Base-by-base conservation (phyloP, 2,113 vertebrate genomes). In the Tachycineta bicolor region DNA sequence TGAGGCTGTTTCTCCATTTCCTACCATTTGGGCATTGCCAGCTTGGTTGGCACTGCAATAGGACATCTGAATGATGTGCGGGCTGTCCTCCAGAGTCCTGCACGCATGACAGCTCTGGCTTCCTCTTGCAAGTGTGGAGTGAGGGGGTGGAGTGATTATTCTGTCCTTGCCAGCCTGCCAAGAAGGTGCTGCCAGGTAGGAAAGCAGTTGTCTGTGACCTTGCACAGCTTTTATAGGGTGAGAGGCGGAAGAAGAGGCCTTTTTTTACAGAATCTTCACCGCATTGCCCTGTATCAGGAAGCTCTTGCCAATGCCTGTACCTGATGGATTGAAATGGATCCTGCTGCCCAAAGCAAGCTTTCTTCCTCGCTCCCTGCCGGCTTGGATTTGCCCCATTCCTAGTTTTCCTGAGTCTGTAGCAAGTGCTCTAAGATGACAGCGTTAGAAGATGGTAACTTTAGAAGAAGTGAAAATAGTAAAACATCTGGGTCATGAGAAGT, bases 241-340 rank as follows among this genome's bases (percentile, higher is more conserved):
- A 24, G 19, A 55, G 29, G 3, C 0, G 4, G 47, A 18, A 79
- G 29, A 41, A 64, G 29, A 44, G 3, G 14, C 6, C 20, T 77
- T 65, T 65, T 64, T 12, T 33, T 31, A 34, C 7, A 64, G 25
- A 49, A 16, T 17, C 41, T 29, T 76, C 39, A 31, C 14, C 37
- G 24, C 16, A 19, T 20, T 53, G 9, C 39, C 16, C 24, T 55
- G 5, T 29, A 44, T n/a, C 19, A 28, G n/a, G 68, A 83, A 41
- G n/a, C 21, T 24, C 39, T 65, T 87, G 53, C n/a, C 29, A 39
- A 60, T 41, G 28, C 16, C 34, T 18, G 3, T n/a, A 39, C 14
- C 11, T 0, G 0, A 43, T 11, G 29, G 37, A 37, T 26, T 1
- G 0, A 53, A 33, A 5, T 12, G 12, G 28, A 47, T 37, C 17